Evolutionary conservation across 2,888 invertebrate species (phyloP).

Genomic region (Colletes collaris): DNA sequence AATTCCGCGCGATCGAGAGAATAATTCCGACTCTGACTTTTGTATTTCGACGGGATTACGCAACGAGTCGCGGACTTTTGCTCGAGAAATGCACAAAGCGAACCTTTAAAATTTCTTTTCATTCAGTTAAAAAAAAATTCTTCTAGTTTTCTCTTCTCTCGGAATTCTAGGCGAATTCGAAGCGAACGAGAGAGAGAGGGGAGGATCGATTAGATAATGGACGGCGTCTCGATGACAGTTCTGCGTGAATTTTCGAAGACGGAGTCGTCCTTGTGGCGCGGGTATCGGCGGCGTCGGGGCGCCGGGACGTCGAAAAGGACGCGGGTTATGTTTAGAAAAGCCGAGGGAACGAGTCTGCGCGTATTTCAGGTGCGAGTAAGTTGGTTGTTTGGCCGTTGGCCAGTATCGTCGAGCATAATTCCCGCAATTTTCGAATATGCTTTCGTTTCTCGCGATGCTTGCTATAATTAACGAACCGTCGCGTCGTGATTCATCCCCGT

Average conservation of each 20-base stretch:
- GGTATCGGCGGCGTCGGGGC: slow-evolving; percentile 42
- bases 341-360: slow-evolving; percentile 69
- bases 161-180: not conserved
- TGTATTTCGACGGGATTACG: too few relatives aligned
- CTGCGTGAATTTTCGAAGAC: slow-evolving; percentile 31
- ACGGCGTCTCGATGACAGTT: slow-evolving; percentile 40
- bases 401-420: slow-evolving; percentile 75
- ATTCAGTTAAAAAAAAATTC: too few relatives aligned
- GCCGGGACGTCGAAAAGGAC: slow-evolving; percentile 56
- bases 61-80: too few relatives aligned
- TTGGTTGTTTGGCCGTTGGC: slow-evolving; percentile 75
- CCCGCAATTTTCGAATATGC: slow-evolving; percentile 73
- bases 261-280: slow-evolving; percentile 71
- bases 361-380: slow-evolving; percentile 78
- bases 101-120: too few relatives aligned
- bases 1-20: too few relatives aligned
- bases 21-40: too few relatives aligned
- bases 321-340: slow-evolving; percentile 78
- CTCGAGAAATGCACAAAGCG: too few relatives aligned
- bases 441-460: slow-evolving; percentile 67
- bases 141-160: too few relatives aligned
- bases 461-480: slow-evolving; percentile 73
- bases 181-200: not conserved
- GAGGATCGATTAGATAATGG: slow-evolving; percentile 7
- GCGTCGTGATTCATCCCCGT: slow-evolving; percentile 59